phyloP scores from a whole-genome alignment of 2,888 invertebrate species.

The Melieria crassipennis region DNA sequence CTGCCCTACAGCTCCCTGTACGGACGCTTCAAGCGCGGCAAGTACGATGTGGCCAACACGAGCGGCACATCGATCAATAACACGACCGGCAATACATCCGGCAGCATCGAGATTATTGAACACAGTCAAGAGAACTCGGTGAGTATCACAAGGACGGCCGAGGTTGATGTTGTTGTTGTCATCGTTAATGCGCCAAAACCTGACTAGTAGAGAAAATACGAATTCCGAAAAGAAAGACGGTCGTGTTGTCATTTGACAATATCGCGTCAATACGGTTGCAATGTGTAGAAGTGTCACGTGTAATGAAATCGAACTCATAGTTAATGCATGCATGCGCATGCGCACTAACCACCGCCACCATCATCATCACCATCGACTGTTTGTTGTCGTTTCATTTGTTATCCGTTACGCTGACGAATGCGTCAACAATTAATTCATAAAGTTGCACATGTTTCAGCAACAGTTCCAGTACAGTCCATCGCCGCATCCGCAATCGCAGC shows the following conservation, averaged over 20 bases:
- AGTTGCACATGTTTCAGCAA: conserved; percentile 66
- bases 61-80: conserved; percentile 61
- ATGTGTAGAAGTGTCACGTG: too few relatives aligned
- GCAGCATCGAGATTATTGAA: conserved; percentile 65
- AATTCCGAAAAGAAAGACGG: neutral
- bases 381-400: neutral
- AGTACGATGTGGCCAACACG: conserved; percentile 72
- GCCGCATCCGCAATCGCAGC: conserved; percentile 62
- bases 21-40: conserved; percentile 87
- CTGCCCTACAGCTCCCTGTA: conserved; percentile 90
- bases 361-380: conserved; percentile 27
- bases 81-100: conserved; percentile 62
- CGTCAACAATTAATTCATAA: conserved; percentile 59
- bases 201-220: neutral
- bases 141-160: conserved; percentile 44
- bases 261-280: too few relatives aligned
- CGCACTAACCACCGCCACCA: neutral
- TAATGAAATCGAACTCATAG: neutral
- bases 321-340: conserved; percentile 10
- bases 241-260: too few relatives aligned
- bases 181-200: neutral
- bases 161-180: conserved; percentile 15
- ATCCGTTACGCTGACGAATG: conserved; percentile 31
- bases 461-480: conserved; percentile 66
- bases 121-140: conserved; percentile 67